These are phyloP conservation scores for Drosophila takahashii DNA, from an alignment of 1,140 invertebrate genomes.

Conservation along the genomic window DNA sequence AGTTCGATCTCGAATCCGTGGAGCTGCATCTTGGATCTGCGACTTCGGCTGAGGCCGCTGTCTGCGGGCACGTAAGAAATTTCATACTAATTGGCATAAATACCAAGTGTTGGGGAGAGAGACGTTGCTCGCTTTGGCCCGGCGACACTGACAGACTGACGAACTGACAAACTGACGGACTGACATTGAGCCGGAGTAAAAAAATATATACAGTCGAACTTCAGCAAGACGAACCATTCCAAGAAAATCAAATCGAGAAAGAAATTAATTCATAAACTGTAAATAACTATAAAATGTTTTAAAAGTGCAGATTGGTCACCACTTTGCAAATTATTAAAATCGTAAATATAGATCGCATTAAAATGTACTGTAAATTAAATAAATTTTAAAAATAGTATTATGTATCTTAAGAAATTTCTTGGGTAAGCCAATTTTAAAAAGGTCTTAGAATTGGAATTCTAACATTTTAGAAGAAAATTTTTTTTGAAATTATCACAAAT, in stretches of 20 bases:
- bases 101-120: conserved; percentile 81
- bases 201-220: conserved; percentile 24
- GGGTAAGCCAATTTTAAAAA: no score
- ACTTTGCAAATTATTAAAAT: not conserved
- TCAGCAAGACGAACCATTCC: not conserved
- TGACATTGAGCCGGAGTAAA: conserved; percentile 65
- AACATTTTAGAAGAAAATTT: no score
- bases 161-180: conserved; percentile 56
- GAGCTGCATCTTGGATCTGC: conserved; percentile 27
- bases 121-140: conserved; percentile 45
- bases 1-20: conserved; percentile 34
- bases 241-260: not conserved
- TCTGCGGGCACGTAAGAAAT: conserved; percentile 84
- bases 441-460: no score
- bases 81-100: conserved; percentile 85
- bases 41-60: conserved; percentile 41
- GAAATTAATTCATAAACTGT: no score
- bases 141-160: conserved; percentile 67
- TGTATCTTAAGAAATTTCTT: no score
- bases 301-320: not conserved
- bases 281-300: no score
- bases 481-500: no score
- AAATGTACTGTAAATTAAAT: not conserved
- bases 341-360: no score
- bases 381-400: no score